Percentiles rank a stretch among this genome's conserved stretches.
Evolutionary conservation across 2,888 invertebrate species (phyloP).

Genomic region (Thyatira batis): DNA sequence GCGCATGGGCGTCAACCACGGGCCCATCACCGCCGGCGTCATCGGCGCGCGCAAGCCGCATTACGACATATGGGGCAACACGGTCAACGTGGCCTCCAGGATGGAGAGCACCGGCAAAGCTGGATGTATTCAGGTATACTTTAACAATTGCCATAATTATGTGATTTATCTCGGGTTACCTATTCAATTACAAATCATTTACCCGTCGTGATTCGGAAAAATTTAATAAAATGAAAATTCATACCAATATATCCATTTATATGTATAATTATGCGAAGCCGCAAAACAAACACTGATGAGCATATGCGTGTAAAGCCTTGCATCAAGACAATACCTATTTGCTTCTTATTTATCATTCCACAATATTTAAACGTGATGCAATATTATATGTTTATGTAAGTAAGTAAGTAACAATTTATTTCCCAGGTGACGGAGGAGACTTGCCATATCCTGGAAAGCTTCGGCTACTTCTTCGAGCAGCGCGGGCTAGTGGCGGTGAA

Average conservation of each 20-base stretch:
- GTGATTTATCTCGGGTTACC: too few species aligned
- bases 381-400: background rate
- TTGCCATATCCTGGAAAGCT: slow-evolving; percentile 92
- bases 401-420: too few species aligned
- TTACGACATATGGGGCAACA: slow-evolving; percentile 98
- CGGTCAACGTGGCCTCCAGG: slow-evolving; percentile 97
- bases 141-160: slow-evolving; percentile 6
- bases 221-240: too few species aligned
- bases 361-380: too few species aligned
- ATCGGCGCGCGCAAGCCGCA: slow-evolving; percentile 97
- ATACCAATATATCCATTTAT: too few species aligned
- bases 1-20: slow-evolving; percentile 97
- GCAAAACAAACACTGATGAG: too few species aligned
- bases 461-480: slow-evolving; percentile 96
- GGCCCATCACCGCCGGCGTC: slow-evolving; percentile 97
- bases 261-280: too few species aligned
- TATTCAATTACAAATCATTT: too few species aligned
- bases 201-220: too few species aligned
- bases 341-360: too few species aligned
- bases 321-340: too few species aligned
- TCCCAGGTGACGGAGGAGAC: slow-evolving; percentile 99
- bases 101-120: slow-evolving; percentile 99
- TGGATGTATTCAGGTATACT: slow-evolving; percentile 93
- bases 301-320: too few species aligned
- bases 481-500: slow-evolving; percentile 97